Evolutionary conservation across 2,113 vertebrate genomes (phyloP).

Genomic region (Perccottus glenii): DNA sequence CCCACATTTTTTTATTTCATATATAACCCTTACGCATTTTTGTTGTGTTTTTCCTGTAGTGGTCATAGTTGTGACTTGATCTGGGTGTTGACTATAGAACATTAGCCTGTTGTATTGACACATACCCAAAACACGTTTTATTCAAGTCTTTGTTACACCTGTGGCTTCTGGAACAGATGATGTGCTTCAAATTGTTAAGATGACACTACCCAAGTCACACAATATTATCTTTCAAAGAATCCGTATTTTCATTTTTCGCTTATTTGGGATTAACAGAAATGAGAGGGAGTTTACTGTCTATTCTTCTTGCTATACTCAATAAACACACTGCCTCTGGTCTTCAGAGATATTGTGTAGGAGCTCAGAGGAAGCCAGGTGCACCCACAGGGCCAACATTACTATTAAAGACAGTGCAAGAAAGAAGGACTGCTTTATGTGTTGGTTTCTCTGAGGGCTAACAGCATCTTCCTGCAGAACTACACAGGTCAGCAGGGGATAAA

Average conservation of each 20-base stretch:
- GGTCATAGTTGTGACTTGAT: too few species aligned
- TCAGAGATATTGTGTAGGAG: conserved; percentile 46
- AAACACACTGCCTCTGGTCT: conserved; percentile 29
- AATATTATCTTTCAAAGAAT: conserved; percentile 14
- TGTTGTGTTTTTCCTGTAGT: too few species aligned
- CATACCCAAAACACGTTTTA: too few species aligned
- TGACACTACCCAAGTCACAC: conserved; percentile 21
- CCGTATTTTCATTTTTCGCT: conserved; percentile 17
- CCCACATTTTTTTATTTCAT: too few species aligned
- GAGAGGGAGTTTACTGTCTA: conserved; percentile 32
- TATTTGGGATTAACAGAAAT: conserved; percentile 35
- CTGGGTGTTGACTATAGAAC: too few species aligned
- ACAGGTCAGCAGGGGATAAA: conserved; percentile 67
- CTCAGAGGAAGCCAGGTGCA: conserved; percentile 28
- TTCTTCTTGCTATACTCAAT: conserved; percentile 25
- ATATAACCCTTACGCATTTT: too few species aligned
- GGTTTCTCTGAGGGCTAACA: conserved; percentile 55
- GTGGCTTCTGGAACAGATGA: conserved; percentile 26
- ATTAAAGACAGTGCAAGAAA: conserved; percentile 54
- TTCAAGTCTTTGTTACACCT: conserved; percentile 35
- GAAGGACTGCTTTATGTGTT: conserved; percentile 40
- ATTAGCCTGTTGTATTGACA: too few species aligned
- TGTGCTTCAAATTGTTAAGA: conserved; percentile 27
- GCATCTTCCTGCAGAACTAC: conserved; percentile 55
- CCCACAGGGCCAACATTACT: conserved; percentile 54